phyloP scores from a whole-genome alignment of 2,888 invertebrate species.

The Ditylenchus weischeri region DNA sequence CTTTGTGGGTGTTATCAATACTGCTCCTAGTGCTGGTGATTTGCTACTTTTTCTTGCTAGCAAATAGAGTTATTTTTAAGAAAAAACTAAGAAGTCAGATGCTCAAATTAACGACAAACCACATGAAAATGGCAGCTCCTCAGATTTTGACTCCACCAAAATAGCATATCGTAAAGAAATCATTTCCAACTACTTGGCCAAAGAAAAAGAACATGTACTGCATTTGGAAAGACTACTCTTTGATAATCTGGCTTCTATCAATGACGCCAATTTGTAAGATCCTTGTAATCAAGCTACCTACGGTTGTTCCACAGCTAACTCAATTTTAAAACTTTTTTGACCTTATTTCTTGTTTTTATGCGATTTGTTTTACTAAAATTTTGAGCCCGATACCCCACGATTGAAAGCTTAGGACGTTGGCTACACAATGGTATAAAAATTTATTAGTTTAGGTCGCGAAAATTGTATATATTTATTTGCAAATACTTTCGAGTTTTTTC shows the following conservation, averaged over 20 bases:
- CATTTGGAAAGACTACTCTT: background rate
- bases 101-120: slow-evolving; percentile 14
- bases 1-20: slow-evolving; percentile 35
- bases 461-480: too few relatives aligned
- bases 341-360: too few relatives aligned
- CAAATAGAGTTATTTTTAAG: background rate
- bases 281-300: too few relatives aligned
- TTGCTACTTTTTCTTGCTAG: too few relatives aligned
- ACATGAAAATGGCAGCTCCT: slow-evolving; percentile 20
- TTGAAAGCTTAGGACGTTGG: too few relatives aligned
- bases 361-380: too few relatives aligned
- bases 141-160: slow-evolving; percentile 27
- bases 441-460: too few relatives aligned
- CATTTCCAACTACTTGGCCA: slow-evolving; percentile 25
- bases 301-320: too few relatives aligned
- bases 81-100: slow-evolving; percentile 7
- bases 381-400: too few relatives aligned
- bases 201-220: slow-evolving; percentile 37
- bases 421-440: too few relatives aligned
- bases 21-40: background rate
- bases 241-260: background rate
- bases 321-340: too few relatives aligned
- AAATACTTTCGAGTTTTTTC: too few relatives aligned
- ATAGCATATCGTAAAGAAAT: slow-evolving; percentile 31
- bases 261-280: background rate